Evolutionary conservation across 2,888 invertebrate genomes (phyloP), one percentile per base, ranked within the genome.

Genomic region (Quadroppia sp.): DNA sequence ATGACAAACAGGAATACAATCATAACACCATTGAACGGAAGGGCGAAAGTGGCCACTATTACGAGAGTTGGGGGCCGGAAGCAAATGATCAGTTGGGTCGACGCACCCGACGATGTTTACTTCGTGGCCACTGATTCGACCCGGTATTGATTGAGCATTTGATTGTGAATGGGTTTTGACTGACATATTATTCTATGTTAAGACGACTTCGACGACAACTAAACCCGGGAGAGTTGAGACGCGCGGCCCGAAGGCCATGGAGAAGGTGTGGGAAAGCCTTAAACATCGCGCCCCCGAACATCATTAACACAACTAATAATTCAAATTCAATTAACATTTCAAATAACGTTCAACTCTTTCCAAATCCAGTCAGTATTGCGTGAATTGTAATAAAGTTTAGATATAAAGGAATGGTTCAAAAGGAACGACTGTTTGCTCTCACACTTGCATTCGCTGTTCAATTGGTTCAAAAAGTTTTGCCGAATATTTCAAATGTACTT

Each of bases 51-150:
- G 80, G 88, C 90, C 79, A 88, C 89, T 80, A 89, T 90, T 83
- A 89, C 90, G 75, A 87, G 91, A 76, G 88, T 90, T 28, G 88
- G 88, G 45, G 80, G 82, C 76, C 80, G 81, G 74, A 93, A 94
- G 81, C 94, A 93, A 85, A 92, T 94, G 80, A 93, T 95, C 82
- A 94, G 94, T 81, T 95, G 94, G 94, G 94, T 94, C 90, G 96
- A 97, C 84, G 95, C 95, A 75, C 95, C 95, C 28, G 96, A 97
- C 82, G 96, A 97, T 85, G 90, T 96, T 78, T 96, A 93, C 85
- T 96, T 94, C 85, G 88, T 91, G 82, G 94, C 94, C 80, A 93
- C 92, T 67, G 91, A 92, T 80, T 87, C 88, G 79, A 91, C 91
- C 84, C 95, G 91, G 95, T 94, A 85, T 72, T 72, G n/a, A 25